A percentile compares a stretch with the other conserved stretches of the same genome.
Conservation (phyloP, 2,113 vertebrate genomes). For the Platichthys stellatus region DNA sequence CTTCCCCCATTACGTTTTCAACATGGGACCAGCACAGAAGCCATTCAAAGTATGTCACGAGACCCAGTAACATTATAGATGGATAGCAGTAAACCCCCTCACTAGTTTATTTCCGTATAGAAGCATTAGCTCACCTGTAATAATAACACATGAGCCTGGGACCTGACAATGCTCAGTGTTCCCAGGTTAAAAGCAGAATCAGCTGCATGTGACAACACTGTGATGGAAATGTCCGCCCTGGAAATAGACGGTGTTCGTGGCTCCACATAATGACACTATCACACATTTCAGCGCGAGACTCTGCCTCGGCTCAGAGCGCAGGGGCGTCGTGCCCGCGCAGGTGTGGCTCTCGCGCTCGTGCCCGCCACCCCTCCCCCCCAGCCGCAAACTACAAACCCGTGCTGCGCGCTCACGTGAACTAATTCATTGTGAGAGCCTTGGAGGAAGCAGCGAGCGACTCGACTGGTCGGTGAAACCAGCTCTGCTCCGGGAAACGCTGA, state of each 20-base stretch:
- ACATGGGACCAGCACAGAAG: neutral
- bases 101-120: no score
- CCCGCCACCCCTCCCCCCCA: conserved; percentile 75
- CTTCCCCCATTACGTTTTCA: neutral
- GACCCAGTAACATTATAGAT: neutral
- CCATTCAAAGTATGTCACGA: neutral
- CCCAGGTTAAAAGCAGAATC: no score
- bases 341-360: conserved; percentile 80
- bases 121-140: no score
- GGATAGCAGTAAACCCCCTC: no score
- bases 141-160: no score
- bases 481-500: conserved; percentile 40
- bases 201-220: no score
- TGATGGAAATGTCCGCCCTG: neutral
- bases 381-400: conserved; percentile 59
- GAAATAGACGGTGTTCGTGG: conserved; percentile 18
- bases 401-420: conserved; percentile 74
- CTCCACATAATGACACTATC: neutral
- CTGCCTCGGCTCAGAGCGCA: neutral
- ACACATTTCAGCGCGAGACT: neutral
- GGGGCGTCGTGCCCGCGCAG: conserved; percentile 79
- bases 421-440: conserved; percentile 74
- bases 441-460: conserved; percentile 44
- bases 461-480: conserved; percentile 49
- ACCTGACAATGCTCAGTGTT: no score